Evolutionary conservation across 2,113 vertebrate species (phyloP).

Genomic region (Onychostoma macrolepis): DNA sequence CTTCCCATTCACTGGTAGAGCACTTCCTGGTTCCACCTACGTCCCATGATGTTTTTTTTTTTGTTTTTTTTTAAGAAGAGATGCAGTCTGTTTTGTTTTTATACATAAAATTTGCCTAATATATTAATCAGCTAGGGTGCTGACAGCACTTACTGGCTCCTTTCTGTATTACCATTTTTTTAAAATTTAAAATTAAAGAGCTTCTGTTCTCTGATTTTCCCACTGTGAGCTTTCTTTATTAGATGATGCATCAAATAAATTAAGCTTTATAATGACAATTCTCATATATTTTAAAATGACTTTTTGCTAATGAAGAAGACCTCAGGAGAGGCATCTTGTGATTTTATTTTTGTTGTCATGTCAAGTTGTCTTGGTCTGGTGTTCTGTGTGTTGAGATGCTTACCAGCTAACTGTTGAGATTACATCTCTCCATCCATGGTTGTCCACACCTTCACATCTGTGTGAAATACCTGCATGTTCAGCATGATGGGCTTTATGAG

Average conservation of each 20-base stretch:
- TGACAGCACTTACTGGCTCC: slow-evolving; percentile 55
- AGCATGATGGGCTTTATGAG: slow-evolving; percentile 25
- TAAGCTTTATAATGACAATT: background rate
- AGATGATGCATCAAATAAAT: slow-evolving; percentile 25
- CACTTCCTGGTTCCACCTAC: slow-evolving; percentile 28
- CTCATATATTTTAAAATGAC: background rate
- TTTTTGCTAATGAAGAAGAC: background rate
- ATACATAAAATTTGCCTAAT: slow-evolving; percentile 63
- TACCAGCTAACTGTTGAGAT: background rate
- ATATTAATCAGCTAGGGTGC: slow-evolving; percentile 72
- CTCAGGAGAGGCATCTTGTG: background rate
- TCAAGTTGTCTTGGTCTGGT: background rate
- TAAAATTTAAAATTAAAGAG: slow-evolving; percentile 17
- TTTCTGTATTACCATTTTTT: slow-evolving; percentile 41
- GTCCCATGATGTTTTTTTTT: slow-evolving; percentile 41
- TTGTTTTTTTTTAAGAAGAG: slow-evolving; percentile 56
- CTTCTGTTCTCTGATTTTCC: slow-evolving; percentile 3
- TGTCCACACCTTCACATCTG: background rate
- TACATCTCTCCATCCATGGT: background rate
- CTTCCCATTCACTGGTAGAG: slow-evolving; percentile 31
- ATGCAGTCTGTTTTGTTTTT: background rate
- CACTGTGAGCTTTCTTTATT: slow-evolving; percentile 23
- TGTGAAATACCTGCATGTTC: slow-evolving; percentile 28
- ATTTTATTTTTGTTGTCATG: background rate
- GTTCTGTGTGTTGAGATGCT: slow-evolving; percentile 12